phyloP scores from a whole-genome alignment of 2,888 invertebrate genomes.

The Shargacucullia verbasci region DNA sequence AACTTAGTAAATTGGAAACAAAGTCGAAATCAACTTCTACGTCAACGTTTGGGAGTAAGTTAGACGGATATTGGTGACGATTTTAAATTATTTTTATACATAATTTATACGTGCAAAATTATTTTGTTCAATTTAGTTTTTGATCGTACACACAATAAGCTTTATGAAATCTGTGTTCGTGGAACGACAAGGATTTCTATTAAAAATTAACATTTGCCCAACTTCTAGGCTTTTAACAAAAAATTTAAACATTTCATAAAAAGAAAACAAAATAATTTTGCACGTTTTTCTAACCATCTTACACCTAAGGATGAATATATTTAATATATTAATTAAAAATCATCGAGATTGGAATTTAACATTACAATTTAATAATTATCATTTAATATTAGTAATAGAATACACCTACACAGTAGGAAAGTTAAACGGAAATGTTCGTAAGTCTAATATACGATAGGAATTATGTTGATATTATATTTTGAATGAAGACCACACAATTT shows the following conservation, averaged over 20 bases:
- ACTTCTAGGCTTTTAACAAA: not conserved
- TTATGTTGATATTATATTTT: constrained; percentile 29
- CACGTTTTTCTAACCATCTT: constrained; percentile 45
- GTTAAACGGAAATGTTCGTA: constrained; percentile 59
- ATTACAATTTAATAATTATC: constrained; percentile 50
- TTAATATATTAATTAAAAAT: constrained; percentile 55
- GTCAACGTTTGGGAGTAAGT: constrained; percentile 58
- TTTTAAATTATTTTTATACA: constrained; percentile 60
- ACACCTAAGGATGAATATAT: constrained; percentile 58
- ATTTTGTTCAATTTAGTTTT: constrained; percentile 17
- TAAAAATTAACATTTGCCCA: not conserved
- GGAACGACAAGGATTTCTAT: constrained; percentile 2
- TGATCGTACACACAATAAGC: not conserved
- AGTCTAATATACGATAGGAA: constrained; percentile 50
- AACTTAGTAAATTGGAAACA: constrained; percentile 55
- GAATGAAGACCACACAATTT: constrained; percentile 13
- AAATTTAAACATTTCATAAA: not conserved
- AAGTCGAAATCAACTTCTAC: constrained; percentile 53
- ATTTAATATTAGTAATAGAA: constrained; percentile 56
- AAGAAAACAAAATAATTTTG: constrained; percentile 43
- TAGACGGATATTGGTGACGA: constrained; percentile 71
- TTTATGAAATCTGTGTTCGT: not conserved
- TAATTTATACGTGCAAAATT: constrained; percentile 39
- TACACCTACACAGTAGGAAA: constrained; percentile 77
- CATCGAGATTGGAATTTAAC: constrained; percentile 59